These are phyloP conservation scores for Herpetotheres cachinnans DNA, from an alignment of 2,113 vertebrate species.

Conservation along the genomic window DNA sequence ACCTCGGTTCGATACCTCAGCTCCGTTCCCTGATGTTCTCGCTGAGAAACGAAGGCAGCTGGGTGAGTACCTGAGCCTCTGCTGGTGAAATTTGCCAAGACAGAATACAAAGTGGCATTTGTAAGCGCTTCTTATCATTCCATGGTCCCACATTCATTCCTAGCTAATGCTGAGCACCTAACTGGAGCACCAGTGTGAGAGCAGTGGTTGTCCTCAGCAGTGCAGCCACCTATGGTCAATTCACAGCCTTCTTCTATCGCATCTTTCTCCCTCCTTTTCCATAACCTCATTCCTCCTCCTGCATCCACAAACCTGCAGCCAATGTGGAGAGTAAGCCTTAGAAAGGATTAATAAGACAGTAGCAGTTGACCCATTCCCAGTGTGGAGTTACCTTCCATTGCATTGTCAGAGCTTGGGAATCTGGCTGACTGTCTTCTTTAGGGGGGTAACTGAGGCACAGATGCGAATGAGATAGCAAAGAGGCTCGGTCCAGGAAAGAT, in stretches of 20 bases:
- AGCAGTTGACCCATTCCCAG: not conserved
- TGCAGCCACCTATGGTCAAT: not conserved
- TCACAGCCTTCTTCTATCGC: not conserved
- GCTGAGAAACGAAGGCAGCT: slow-evolving; percentile 62
- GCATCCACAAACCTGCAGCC: not conserved
- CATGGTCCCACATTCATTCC: slow-evolving; percentile 17
- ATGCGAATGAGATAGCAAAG: not conserved
- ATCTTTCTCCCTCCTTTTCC: not conserved
- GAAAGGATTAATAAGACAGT: not conserved
- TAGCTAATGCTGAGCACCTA: not conserved
- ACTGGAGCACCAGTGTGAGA: not conserved
- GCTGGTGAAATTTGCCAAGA: slow-evolving; percentile 23
- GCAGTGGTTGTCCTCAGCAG: not conserved
- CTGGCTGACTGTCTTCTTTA: not conserved
- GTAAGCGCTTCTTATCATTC: slow-evolving; percentile 20
- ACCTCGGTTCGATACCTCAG: slow-evolving; percentile 60
- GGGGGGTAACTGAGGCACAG: not conserved
- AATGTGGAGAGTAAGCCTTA: not conserved
- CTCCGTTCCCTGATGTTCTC: slow-evolving; percentile 67
- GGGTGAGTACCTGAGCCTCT: slow-evolving; percentile 62
- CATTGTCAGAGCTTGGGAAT: not conserved
- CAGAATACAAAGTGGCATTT: slow-evolving; percentile 12
- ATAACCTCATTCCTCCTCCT: slow-evolving; percentile 1
- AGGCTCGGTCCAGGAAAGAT: not conserved
- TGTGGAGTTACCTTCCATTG: not conserved